Evolutionary conservation across 2,888 invertebrate genomes (phyloP), one percentile per base, ranked within the genome.

Genomic region (Boloria selene): DNA sequence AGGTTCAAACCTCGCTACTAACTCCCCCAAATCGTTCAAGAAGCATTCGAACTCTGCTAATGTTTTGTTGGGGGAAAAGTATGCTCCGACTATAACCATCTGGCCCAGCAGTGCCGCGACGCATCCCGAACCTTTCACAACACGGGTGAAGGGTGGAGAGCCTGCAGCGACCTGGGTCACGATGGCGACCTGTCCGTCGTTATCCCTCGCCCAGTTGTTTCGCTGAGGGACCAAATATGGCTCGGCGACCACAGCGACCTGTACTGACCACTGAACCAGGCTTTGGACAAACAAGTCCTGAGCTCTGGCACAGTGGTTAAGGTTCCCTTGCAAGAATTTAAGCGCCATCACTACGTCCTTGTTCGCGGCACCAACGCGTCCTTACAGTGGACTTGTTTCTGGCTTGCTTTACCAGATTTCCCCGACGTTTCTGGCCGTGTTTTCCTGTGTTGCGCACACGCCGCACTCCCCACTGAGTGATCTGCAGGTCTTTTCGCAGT

Each of bases 271-370:
- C 5, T 16, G 22, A 53, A 26, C 26, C 26, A 26, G 2, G 26
- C 61, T 53, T 38, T 47, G 3, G 26, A 17, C 4, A 54, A 26
- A 26, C 26, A 26, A n/a, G 53, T 26, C 61, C 54, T 62, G 61
- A 2, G 53, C 61, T 14, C 52, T 22, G 45, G 53, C 61, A 18
- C 10, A 53, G 52, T 61, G 61, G 17, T 61, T 26, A 0, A 26
- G 26, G 5, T 26, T 26, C 3, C 5, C 26, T 5, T 26, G 26
- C 26, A 26, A 4, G 5, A 26, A 4, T 4, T 26, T 26, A 5
- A 26, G 5, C 0, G 26, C 26, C 26, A 26, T 26, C 0, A 3
- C 5, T 26, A 5, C 0, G 2, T 26, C 5, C 5, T 5, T 4
- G 22, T 22, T 22, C 22, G 22, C 3, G 1, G 22, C 3, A 2